Conservation (phyloP, 2,888 invertebrate species). For the Dinocampus coccinellae region DNA sequence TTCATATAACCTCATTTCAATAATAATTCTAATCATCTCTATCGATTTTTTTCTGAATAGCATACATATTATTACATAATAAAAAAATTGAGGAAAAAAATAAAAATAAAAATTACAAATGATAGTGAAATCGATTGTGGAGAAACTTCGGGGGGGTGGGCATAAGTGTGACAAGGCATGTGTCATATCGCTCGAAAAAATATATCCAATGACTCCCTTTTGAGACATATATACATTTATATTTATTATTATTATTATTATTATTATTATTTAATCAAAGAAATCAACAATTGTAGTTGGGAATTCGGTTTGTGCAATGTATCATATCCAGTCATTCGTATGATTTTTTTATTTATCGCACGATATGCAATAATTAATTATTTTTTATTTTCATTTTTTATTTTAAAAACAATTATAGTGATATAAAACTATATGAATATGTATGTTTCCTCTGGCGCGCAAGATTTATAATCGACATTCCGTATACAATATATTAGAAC, state of each 20-base stretch:
- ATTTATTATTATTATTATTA: too few relatives aligned
- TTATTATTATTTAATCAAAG: background rate
- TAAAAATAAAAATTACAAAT: slow-evolving; percentile 25
- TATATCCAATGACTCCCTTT: background rate
- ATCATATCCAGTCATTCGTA: slow-evolving; percentile 63
- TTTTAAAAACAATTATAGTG: background rate
- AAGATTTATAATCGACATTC: slow-evolving; percentile 41
- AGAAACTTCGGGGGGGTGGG: slow-evolving; percentile 62
- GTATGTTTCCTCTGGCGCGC: slow-evolving; percentile 67
- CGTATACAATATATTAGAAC: slow-evolving; percentile 46
- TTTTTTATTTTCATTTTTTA: background rate
- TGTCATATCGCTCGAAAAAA: slow-evolving; percentile 7
- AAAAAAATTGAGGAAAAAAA: background rate
- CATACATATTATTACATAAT: background rate
- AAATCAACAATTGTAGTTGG: slow-evolving; percentile 12
- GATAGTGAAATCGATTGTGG: slow-evolving; percentile 46
- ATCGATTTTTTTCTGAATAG: background rate
- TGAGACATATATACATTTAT: too few relatives aligned
- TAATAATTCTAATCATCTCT: background rate
- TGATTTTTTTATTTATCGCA: slow-evolving; percentile 23
- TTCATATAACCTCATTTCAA: background rate
- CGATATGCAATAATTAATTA: slow-evolving; percentile 20
- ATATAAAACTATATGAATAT: slow-evolving; percentile 56
- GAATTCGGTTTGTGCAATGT: background rate
- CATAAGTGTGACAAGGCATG: slow-evolving; percentile 69